Evolutionary conservation across 2,797 vertebrate species (phyloP).

Genomic region (Calcarius lapponicus): DNA sequence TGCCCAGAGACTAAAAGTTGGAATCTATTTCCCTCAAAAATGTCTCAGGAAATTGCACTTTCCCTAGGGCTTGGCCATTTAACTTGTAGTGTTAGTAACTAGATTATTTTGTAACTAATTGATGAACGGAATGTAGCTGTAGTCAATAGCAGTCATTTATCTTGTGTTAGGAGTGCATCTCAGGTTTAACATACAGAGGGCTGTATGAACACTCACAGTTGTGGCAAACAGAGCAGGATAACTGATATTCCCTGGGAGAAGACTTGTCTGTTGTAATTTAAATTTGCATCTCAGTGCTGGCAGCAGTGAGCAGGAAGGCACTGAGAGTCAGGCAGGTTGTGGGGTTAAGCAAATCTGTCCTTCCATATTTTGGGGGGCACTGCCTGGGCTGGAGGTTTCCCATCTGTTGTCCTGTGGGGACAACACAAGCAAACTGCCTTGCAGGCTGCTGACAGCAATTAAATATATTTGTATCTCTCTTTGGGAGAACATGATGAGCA

Average conservation of each 20-base stretch:
- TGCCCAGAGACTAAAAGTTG: not conserved
- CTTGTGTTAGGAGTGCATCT: not conserved
- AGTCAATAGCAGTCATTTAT: not conserved
- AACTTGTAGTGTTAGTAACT: not conserved
- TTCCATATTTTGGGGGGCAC: not conserved
- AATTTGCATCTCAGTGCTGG: not conserved
- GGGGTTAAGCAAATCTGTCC: not conserved
- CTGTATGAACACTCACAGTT: not conserved
- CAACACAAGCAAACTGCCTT: not conserved
- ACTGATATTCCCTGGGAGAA: not conserved
- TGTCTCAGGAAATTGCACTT: not conserved
- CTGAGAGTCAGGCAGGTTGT: not conserved
- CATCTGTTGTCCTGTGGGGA: not conserved
- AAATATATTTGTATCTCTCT: not conserved
- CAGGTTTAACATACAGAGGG: not conserved
- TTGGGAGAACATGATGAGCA: not conserved
- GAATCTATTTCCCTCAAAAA: not conserved
- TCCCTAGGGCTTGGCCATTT: not conserved
- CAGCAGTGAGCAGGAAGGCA: not conserved
- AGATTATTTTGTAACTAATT: slow-evolving; percentile 15
- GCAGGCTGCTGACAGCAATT: not conserved
- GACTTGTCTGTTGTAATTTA: not conserved
- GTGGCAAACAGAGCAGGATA: not conserved
- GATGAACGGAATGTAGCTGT: not conserved
- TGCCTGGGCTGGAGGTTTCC: not conserved